Percentiles rank a stretch among this genome's conserved stretches.
These are phyloP conservation scores for Zosterops japonicus DNA, from an alignment of 2,113 vertebrate species.

Conservation along the genomic window DNA sequence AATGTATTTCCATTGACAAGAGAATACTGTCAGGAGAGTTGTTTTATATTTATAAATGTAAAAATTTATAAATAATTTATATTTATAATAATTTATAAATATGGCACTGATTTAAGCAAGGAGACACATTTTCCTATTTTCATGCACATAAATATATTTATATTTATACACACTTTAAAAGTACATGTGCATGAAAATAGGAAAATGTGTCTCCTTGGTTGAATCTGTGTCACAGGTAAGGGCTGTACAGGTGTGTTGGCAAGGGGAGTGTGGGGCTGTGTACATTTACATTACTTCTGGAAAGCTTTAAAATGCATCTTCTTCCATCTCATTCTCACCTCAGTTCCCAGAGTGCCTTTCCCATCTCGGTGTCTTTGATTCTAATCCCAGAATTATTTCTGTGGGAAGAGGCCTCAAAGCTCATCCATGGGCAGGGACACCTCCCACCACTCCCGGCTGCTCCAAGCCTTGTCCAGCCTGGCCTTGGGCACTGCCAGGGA, in stretches of 20 bases:
- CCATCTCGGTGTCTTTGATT: background rate
- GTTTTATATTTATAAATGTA: background rate
- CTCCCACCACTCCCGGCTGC: fast-evolving
- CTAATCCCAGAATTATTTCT: background rate
- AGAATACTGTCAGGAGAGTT: background rate
- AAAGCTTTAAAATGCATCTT: background rate
- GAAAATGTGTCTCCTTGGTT: background rate
- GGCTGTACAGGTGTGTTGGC: background rate
- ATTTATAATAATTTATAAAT: background rate
- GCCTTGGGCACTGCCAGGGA: background rate
- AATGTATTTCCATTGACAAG: background rate
- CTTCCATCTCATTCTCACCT: background rate
- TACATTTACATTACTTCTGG: background rate
- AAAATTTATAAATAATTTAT: too few species aligned
- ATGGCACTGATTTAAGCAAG: too few species aligned
- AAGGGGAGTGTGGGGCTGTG: background rate
- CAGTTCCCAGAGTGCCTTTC: background rate
- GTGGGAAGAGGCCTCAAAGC: background rate
- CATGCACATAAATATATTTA: too few species aligned
- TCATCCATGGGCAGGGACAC: background rate
- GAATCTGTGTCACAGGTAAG: background rate
- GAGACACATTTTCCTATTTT: too few species aligned
- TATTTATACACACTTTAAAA: background rate
- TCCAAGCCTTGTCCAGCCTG: fast-evolving
- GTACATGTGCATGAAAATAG: background rate